Conservation (phyloP, 2,113 vertebrate genomes). For the Xyliphius kryptos region DNA sequence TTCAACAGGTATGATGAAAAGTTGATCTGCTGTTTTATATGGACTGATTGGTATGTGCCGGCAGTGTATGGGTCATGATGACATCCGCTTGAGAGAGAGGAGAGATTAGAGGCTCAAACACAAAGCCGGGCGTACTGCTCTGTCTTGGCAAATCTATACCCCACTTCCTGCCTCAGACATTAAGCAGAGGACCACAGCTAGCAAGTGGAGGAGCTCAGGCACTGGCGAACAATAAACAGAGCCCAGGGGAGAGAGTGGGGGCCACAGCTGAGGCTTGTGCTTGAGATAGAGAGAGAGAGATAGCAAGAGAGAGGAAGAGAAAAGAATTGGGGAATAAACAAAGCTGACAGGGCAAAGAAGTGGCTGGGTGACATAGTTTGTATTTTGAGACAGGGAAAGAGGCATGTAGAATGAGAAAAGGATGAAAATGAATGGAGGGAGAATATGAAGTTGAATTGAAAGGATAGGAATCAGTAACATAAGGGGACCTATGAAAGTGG, state of each 20-base stretch:
- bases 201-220: slow-evolving; percentile 5
- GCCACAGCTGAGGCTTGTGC: slow-evolving; percentile 21
- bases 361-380: slow-evolving; percentile 5
- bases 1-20: too few relatives aligned
- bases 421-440: slow-evolving; percentile 28
- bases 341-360: slow-evolving; percentile 24
- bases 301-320: slow-evolving; percentile 19
- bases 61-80: too few relatives aligned
- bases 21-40: too few relatives aligned
- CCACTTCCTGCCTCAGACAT: slow-evolving; percentile 33
- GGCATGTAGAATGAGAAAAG: slow-evolving; percentile 18
- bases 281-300: slow-evolving; percentile 12
- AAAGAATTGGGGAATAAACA: slow-evolving; percentile 17
- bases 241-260: slow-evolving; percentile 21
- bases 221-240: slow-evolving; percentile 31
- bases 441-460: background rate
- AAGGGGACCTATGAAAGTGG: too few relatives aligned
- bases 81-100: too few relatives aligned
- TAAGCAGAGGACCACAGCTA: slow-evolving; percentile 30
- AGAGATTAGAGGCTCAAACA: too few relatives aligned
- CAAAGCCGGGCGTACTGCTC: background rate
- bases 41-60: too few relatives aligned
- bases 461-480: too few relatives aligned
- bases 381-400: too few relatives aligned
- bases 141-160: slow-evolving; percentile 2